Evolutionary conservation across 2,113 vertebrate genomes (phyloP).

Genomic region (Ailurus styani): DNA sequence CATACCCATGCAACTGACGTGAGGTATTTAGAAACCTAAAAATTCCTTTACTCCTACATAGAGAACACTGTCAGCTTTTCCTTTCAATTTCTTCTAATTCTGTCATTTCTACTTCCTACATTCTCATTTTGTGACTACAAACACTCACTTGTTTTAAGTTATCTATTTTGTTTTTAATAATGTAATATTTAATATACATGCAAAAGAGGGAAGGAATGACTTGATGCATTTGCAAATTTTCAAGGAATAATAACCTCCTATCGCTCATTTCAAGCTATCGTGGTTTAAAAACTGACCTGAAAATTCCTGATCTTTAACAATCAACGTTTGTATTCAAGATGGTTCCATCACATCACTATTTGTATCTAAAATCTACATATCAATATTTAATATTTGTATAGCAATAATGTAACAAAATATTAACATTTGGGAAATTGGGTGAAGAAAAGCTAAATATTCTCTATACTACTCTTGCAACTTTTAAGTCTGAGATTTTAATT

Average conservation of each 20-base stretch:
- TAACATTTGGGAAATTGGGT: not conserved
- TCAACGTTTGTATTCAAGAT: not conserved
- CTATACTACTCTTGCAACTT: not conserved
- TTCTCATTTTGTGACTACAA: not conserved
- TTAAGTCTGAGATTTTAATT: slow-evolving; percentile 1
- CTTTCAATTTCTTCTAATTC: slow-evolving; percentile 23
- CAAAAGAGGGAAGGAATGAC: not conserved
- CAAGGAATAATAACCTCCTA: not conserved
- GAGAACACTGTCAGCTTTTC: not conserved
- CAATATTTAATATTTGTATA: not conserved
- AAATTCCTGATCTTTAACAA: slow-evolving; percentile 1
- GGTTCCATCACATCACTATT: not conserved
- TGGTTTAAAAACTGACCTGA: not conserved
- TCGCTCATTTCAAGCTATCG: not conserved
- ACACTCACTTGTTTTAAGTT: not conserved
- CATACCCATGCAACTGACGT: not conserved
- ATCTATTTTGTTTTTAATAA: not conserved
- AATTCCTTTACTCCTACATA: not conserved
- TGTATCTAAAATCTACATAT: not conserved
- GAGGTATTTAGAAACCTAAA: not conserved
- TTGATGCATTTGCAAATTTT: not conserved
- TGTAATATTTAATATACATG: not conserved
- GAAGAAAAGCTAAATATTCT: not conserved
- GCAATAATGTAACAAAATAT: not conserved
- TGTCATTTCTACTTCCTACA: not conserved